Conservation (phyloP, 2,797 vertebrate species). For the Tolypeutes matacus region DNA sequence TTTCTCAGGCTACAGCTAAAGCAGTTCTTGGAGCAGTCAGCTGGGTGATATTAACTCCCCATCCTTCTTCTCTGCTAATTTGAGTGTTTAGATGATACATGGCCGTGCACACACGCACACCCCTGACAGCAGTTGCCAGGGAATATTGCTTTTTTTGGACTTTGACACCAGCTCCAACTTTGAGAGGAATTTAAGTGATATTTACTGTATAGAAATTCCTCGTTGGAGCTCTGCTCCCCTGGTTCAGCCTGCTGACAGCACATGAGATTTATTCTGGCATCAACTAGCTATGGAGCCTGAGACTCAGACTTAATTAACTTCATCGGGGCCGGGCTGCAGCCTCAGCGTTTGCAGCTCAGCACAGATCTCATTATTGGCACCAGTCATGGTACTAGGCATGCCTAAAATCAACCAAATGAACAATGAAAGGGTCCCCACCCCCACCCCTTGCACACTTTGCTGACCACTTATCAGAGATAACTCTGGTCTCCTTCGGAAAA, state of each 20-base stretch:
- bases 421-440: neutral
- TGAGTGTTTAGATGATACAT: slow-evolving; percentile 58
- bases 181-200: slow-evolving; percentile 75
- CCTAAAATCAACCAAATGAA: neutral
- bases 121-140: slow-evolving; percentile 41
- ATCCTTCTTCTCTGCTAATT: slow-evolving; percentile 63
- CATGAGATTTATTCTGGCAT: slow-evolving; percentile 34
- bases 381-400: neutral
- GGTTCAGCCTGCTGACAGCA: slow-evolving; percentile 50
- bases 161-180: slow-evolving; percentile 80
- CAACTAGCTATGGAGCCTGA: neutral
- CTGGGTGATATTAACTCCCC: slow-evolving; percentile 57
- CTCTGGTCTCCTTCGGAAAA: neutral
- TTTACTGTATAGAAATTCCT: slow-evolving; percentile 76
- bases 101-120: neutral
- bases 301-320: slow-evolving; percentile 44
- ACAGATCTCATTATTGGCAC: neutral
- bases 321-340: neutral
- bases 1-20: slow-evolving; percentile 68
- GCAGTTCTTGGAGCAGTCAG: neutral
- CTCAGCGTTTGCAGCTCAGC: neutral
- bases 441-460: neutral
- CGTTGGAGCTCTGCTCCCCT: neutral
- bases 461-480: neutral
- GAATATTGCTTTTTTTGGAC: slow-evolving; percentile 76